Percentiles rank a stretch among this genome's conserved stretches.
Conservation (phyloP, 2,888 invertebrate genomes). For the Linnaemya tessellans region DNA sequence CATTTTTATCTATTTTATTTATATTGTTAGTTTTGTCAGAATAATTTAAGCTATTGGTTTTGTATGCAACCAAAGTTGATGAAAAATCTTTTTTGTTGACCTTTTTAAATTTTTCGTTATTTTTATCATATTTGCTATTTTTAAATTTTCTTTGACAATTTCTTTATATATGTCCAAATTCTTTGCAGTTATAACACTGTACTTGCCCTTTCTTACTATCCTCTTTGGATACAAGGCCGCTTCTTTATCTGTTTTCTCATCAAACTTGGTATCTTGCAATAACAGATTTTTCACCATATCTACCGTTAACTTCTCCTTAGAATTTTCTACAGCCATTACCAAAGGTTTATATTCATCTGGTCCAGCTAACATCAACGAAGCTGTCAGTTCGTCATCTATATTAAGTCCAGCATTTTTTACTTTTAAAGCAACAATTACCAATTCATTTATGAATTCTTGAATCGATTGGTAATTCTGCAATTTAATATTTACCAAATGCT, state of each 20-base stretch:
- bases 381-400: background rate
- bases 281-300: slow-evolving; percentile 2
- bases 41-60: too few species aligned
- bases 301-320: background rate
- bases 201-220: background rate
- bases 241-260: background rate
- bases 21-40: too few species aligned
- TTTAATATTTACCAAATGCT: background rate
- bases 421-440: background rate
- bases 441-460: background rate
- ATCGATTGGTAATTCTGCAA: background rate
- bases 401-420: background rate
- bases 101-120: background rate
- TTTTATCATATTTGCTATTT: background rate
- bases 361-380: background rate
- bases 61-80: too few species aligned
- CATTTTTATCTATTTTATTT: too few species aligned
- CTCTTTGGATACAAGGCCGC: too few species aligned
- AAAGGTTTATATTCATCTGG: background rate
- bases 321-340: background rate
- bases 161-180: background rate
- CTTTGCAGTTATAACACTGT: background rate
- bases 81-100: too few species aligned
- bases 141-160: background rate
- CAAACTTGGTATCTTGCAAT: background rate